Evolutionary conservation across 2,888 invertebrate genomes (phyloP).

Genomic region (Drosophila rellima): DNA sequence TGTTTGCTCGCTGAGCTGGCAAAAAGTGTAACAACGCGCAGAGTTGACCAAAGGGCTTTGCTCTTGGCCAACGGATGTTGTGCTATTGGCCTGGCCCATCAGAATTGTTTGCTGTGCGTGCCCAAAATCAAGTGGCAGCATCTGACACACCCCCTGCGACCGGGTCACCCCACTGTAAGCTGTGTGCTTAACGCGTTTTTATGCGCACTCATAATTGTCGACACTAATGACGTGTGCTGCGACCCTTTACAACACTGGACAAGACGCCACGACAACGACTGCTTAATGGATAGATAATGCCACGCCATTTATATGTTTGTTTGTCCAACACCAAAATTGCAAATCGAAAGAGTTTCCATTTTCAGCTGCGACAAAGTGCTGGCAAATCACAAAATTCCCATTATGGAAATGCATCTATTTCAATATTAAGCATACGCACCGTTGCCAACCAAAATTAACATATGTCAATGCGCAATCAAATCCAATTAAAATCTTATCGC

Average conservation of each 20-base stretch:
- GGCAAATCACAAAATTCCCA: background rate
- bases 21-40: conserved; percentile 48
- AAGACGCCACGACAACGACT: conserved; percentile 13
- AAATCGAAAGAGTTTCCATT: background rate
- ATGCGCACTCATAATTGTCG: conserved; percentile 64
- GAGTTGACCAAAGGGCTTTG: conserved; percentile 69
- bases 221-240: conserved; percentile 53
- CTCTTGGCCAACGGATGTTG: conserved; percentile 9
- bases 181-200: conserved; percentile 56
- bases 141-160: background rate
- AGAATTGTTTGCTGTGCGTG: conserved; percentile 59
- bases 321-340: background rate
- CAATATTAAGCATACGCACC: conserved; percentile 23
- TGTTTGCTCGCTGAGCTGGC: conserved; percentile 68
- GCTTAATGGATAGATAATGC: conserved; percentile 48
- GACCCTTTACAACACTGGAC: conserved; percentile 37
- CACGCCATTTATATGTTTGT: conserved; percentile 8
- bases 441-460: background rate
- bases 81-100: conserved; percentile 11
- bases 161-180: conserved; percentile 14
- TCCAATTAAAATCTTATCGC: conserved; percentile 26
- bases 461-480: conserved; percentile 8
- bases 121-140: conserved; percentile 49
- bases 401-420: background rate
- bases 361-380: background rate